phyloP scores from a whole-genome alignment of 2,888 invertebrate species.

The Dasysyrphus albostriatus region DNA sequence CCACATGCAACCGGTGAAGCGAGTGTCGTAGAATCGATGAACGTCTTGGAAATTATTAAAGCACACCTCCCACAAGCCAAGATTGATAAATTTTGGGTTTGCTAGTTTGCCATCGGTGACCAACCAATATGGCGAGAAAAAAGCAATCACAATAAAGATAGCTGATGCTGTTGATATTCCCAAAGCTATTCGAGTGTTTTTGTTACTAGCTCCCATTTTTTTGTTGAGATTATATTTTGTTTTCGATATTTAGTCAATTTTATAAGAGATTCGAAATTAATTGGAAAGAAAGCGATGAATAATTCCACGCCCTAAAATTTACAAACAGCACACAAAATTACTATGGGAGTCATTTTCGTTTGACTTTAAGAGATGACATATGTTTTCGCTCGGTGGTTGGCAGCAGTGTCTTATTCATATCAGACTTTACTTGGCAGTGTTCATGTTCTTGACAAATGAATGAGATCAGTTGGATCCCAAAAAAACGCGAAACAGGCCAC shows the following conservation, averaged over 20 bases:
- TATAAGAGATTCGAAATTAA: conserved; percentile 42
- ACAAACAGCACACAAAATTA: conserved; percentile 53
- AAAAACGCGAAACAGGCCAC: too few relatives aligned
- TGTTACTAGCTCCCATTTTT: conserved; percentile 83
- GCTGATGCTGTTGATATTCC: conserved; percentile 88
- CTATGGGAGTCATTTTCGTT: not conserved
- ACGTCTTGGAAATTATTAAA: conserved; percentile 94
- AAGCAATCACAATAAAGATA: conserved; percentile 90
- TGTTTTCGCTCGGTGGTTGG: conserved; percentile 39
- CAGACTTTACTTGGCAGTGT: not conserved
- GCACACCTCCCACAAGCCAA: conserved; percentile 98
- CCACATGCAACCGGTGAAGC: conserved; percentile 97
- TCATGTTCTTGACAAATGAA: not conserved
- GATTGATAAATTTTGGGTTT: conserved; percentile 91
- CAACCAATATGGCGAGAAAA: conserved; percentile 95
- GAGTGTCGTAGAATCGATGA: conserved; percentile 92
- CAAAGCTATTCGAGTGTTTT: conserved; percentile 85
- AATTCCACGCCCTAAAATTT: conserved; percentile 78
- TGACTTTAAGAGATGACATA: conserved; percentile 50
- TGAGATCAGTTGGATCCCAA: too few relatives aligned
- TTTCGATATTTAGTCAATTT: not conserved
- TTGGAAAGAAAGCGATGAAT: conserved; percentile 47
- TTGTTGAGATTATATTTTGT: not conserved
- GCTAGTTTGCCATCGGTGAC: conserved; percentile 91
- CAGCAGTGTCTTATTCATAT: not conserved